A percentile compares a stretch with the other conserved stretches of the same genome.
phyloP scores from a whole-genome alignment of 2,113 vertebrate species.

The Clupea harengus region DNA sequence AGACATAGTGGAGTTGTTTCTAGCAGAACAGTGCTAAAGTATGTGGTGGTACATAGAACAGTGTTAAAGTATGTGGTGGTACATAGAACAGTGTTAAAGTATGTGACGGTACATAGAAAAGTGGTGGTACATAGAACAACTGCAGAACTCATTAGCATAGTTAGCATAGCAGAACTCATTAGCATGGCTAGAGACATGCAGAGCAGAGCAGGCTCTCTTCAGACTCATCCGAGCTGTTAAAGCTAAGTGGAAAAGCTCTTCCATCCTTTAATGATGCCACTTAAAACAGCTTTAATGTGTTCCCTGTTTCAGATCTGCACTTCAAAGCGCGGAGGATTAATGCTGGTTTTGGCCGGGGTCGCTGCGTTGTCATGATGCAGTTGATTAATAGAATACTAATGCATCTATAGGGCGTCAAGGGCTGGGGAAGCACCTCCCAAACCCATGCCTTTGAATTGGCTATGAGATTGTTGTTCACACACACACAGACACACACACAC shows the following conservation, averaged over 20 bases:
- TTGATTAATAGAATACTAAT: constrained; percentile 11
- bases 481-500: neutral
- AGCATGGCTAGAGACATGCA: neutral
- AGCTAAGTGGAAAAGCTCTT: neutral
- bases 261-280: neutral
- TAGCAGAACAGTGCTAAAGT: too few species aligned
- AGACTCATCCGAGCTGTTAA: neutral
- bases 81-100: too few species aligned
- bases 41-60: too few species aligned
- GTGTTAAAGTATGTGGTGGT: too few species aligned
- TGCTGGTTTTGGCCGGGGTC: neutral
- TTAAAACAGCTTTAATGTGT: constrained; percentile 4
- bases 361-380: neutral
- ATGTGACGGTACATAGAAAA: too few species aligned
- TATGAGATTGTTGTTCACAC: neutral
- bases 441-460: neutral
- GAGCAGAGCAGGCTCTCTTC: neutral
- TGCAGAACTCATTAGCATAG: neutral
- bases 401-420: neutral
- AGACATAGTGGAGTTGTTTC: too few species aligned
- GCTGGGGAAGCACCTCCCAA: neutral
- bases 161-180: neutral
- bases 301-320: neutral
- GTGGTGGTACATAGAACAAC: neutral
- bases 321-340: neutral